These are phyloP conservation scores for Garra rufa DNA, from an alignment of 2,113 vertebrate genomes.

Conservation along the genomic window DNA sequence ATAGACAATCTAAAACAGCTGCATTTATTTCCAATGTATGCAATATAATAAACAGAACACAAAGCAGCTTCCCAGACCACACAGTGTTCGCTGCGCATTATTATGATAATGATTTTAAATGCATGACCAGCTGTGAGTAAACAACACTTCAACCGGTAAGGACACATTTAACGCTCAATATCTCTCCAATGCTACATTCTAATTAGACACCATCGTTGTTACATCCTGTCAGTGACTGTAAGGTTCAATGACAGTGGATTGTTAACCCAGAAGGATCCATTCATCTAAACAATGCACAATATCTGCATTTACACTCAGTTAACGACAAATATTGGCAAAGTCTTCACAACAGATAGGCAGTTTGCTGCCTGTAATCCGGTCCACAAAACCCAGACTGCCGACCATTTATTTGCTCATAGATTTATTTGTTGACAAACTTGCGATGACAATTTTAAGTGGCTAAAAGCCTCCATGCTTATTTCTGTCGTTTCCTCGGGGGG, in stretches of 20 bases:
- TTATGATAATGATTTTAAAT: constrained; percentile 56
- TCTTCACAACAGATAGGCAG: neutral
- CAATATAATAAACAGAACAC: neutral
- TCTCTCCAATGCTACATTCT: constrained; percentile 16
- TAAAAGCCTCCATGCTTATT: constrained; percentile 14
- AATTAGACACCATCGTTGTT: constrained; percentile 16
- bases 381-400: neutral
- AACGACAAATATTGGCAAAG: neutral
- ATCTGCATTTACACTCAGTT: neutral
- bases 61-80: constrained; percentile 33
- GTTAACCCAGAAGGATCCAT: neutral
- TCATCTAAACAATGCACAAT: neutral
- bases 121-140: constrained; percentile 50
- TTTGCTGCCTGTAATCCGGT: neutral
- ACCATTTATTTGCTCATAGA: constrained; percentile 2
- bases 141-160: constrained; percentile 42
- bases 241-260: neutral
- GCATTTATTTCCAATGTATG: neutral
- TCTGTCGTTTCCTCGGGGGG: neutral
- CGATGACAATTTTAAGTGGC: neutral
- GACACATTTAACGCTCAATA: constrained; percentile 44
- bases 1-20: neutral
- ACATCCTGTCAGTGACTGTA: neutral
- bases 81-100: constrained; percentile 20
- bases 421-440: constrained; percentile 33